phyloP scores from a whole-genome alignment of 2,888 invertebrate species.

The Philopedon plagiatum region DNA sequence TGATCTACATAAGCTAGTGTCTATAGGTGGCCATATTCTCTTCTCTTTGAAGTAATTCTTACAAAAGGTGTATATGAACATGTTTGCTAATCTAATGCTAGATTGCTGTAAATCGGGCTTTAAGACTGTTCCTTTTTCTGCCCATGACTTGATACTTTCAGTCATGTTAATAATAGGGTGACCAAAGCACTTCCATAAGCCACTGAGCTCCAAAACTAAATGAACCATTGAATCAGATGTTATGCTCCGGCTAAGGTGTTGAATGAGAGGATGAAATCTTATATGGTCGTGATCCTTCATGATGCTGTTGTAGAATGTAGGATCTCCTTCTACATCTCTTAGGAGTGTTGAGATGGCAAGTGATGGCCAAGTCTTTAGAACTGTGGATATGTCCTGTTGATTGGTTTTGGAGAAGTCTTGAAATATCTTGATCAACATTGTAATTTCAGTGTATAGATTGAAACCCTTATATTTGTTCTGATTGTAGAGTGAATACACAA shows the following conservation, averaged over 20 bases:
- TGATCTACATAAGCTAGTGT: no score
- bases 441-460: background rate
- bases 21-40: slow-evolving; percentile 5
- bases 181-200: slow-evolving; percentile 26
- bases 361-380: slow-evolving; percentile 2
- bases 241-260: background rate
- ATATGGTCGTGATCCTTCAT: background rate
- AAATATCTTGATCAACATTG: background rate
- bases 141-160: background rate
- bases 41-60: slow-evolving; percentile 4
- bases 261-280: background rate
- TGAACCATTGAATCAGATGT: background rate
- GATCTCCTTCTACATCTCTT: background rate
- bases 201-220: slow-evolving; percentile 3
- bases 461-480: background rate
- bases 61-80: slow-evolving; percentile 1
- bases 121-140: no score
- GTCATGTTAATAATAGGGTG: slow-evolving; percentile 22
- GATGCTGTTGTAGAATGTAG: background rate
- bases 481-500: background rate
- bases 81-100: background rate
- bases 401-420: background rate
- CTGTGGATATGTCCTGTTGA: background rate
- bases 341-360: background rate
- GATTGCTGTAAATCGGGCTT: background rate